A percentile compares a stretch with the other conserved stretches of the same genome.
These are phyloP conservation scores for Morone saxatilis DNA, from an alignment of 2,113 vertebrate species.

Conservation along the genomic window DNA sequence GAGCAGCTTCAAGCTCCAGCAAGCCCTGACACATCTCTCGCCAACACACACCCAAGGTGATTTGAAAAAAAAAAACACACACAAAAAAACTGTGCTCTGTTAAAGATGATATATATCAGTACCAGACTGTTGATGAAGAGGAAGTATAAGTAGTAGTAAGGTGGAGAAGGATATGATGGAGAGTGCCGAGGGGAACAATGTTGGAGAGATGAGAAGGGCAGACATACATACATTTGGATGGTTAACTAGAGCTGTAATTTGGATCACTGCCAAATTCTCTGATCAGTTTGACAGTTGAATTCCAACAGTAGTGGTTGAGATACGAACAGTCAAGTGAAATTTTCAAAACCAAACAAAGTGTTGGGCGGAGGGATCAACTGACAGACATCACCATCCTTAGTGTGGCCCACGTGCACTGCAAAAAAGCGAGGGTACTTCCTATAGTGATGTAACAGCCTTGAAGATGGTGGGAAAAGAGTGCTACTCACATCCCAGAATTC, in stretches of 20 bases:
- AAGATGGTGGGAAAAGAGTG: slow-evolving; percentile 49
- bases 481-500: slow-evolving; percentile 42
- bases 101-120: slow-evolving; percentile 27
- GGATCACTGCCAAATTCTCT: background rate
- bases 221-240: background rate
- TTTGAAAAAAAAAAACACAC: background rate
- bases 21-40: slow-evolving; percentile 29
- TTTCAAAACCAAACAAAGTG: slow-evolving; percentile 22
- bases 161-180: background rate
- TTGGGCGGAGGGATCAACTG: slow-evolving; percentile 10
- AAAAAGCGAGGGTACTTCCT: slow-evolving; percentile 26
- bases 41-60: slow-evolving; percentile 34
- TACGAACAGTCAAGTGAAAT: background rate
- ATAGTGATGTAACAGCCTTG: slow-evolving; percentile 41
- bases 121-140: slow-evolving; percentile 22
- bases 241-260: background rate
- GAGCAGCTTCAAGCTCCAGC: slow-evolving; percentile 44
- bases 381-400: background rate
- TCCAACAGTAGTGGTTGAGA: background rate
- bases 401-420: background rate
- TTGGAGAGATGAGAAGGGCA: slow-evolving; percentile 10
- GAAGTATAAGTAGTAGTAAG: background rate
- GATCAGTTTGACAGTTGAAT: background rate
- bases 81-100: background rate
- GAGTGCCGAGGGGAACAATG: background rate